These are phyloP conservation scores for Drosophila suzukii DNA, from an alignment of 1,140 invertebrate species.

Conservation along the genomic window DNA sequence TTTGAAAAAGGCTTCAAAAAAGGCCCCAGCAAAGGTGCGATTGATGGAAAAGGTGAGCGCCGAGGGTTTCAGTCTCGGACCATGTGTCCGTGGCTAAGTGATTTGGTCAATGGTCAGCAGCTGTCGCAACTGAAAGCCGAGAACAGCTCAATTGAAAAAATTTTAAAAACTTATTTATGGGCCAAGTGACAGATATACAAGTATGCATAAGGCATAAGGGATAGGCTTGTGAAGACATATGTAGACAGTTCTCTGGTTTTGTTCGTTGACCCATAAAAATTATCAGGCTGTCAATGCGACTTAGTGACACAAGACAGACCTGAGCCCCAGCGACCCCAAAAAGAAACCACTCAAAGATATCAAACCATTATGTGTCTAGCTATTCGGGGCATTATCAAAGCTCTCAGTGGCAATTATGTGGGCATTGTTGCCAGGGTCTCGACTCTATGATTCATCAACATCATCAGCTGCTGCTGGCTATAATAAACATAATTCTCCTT, in stretches of 20 bases:
- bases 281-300: conserved; percentile 48
- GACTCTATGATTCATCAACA: conserved; percentile 57
- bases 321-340: background rate
- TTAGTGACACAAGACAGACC: conserved; percentile 37
- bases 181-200: conserved; percentile 32
- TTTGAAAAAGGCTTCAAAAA: conserved; percentile 59
- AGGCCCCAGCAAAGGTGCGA: conserved; percentile 6
- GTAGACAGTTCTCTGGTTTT: conserved; percentile 27
- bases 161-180: conserved; percentile 37
- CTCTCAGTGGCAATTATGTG: conserved; percentile 59
- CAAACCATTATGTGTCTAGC: conserved; percentile 41
- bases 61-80: conserved; percentile 16
- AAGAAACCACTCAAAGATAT: conserved; percentile 43
- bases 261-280: conserved; percentile 50
- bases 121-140: conserved; percentile 42
- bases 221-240: conserved; percentile 30
- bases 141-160: conserved; percentile 47
- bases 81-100: conserved; percentile 25
- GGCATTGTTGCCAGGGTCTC: conserved; percentile 49
- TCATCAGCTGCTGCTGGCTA: conserved; percentile 46
- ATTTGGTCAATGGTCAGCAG: conserved; percentile 47
- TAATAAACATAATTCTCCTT: conserved; percentile 46
- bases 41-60: conserved; percentile 20
- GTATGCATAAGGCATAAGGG: conserved; percentile 16
- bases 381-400: conserved; percentile 45